phyloP scores from a whole-genome alignment of 2,113 vertebrate genomes.

The Eidolon helvum region DNA sequence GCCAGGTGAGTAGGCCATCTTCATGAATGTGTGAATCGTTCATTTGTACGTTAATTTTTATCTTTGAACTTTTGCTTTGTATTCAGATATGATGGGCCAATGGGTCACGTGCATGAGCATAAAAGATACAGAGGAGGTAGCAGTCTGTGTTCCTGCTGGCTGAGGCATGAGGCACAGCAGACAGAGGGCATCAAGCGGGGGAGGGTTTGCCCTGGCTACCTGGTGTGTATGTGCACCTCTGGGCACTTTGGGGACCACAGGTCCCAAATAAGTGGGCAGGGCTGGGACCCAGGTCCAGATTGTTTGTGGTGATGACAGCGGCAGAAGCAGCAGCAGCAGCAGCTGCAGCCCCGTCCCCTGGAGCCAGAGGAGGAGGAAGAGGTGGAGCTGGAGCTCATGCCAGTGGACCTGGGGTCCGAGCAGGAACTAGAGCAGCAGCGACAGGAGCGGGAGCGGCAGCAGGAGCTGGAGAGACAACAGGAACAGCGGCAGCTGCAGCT shows the following conservation, averaged over 20 bases:
- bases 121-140: background rate
- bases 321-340: background rate
- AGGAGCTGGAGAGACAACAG: slow-evolving; percentile 59
- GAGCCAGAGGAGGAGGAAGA: slow-evolving; percentile 59
- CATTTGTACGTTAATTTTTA: background rate
- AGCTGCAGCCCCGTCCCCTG: background rate
- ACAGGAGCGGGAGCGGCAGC: slow-evolving; percentile 60
- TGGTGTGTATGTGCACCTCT: background rate
- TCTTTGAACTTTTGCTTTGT: background rate
- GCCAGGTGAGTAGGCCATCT: background rate
- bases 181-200: background rate
- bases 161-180: background rate
- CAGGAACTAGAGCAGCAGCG: slow-evolving; percentile 62
- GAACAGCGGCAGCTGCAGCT: background rate
- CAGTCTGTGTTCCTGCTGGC: background rate
- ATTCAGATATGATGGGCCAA: background rate
- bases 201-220: background rate
- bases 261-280: background rate
- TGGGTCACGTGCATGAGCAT: background rate
- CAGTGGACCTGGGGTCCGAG: slow-evolving; percentile 80
- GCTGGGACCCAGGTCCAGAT: no score
- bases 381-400: slow-evolving; percentile 78
- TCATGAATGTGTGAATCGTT: background rate
- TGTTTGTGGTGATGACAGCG: background rate
- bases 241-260: background rate